phyloP scores from a whole-genome alignment of 64 coral and sea anemone species.

The Stylophora pistillata region DNA sequence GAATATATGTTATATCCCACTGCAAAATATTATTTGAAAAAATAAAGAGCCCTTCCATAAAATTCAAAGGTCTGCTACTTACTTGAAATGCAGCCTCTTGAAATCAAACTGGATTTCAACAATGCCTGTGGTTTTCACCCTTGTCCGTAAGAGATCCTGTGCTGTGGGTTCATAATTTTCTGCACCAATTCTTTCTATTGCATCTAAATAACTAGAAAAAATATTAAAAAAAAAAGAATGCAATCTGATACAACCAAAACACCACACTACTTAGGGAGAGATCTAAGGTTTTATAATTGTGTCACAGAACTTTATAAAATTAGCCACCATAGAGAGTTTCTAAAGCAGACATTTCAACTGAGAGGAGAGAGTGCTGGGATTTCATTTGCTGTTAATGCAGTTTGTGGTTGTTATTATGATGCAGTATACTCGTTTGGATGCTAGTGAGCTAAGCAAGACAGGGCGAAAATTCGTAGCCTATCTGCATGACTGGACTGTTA shows the following conservation, averaged over 20 bases:
- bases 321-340: too few relatives aligned
- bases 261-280: not conserved
- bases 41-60: not conserved
- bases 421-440: too few relatives aligned
- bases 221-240: not conserved
- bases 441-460: too few relatives aligned
- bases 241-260: not conserved
- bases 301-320: too few relatives aligned
- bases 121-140: slow-evolving; percentile 97
- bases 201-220: slow-evolving; percentile 84
- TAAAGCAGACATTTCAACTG: too few relatives aligned
- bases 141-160: slow-evolving; percentile 94
- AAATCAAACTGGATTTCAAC: slow-evolving; percentile 98
- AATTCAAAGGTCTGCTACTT: slow-evolving; percentile 4
- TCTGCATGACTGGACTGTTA: too few relatives aligned
- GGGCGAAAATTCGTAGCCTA: too few relatives aligned
- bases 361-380: too few relatives aligned
- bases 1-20: not conserved
- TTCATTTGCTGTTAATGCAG: too few relatives aligned
- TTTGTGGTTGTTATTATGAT: too few relatives aligned
- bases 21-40: not conserved
- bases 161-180: slow-evolving; percentile 85
- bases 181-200: slow-evolving; percentile 88
- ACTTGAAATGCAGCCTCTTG: slow-evolving; percentile 99
- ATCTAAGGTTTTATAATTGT: too few relatives aligned